Base-by-base conservation (phyloP, 2,888 invertebrate genomes). In the Drosophila sordidapex region DNA sequence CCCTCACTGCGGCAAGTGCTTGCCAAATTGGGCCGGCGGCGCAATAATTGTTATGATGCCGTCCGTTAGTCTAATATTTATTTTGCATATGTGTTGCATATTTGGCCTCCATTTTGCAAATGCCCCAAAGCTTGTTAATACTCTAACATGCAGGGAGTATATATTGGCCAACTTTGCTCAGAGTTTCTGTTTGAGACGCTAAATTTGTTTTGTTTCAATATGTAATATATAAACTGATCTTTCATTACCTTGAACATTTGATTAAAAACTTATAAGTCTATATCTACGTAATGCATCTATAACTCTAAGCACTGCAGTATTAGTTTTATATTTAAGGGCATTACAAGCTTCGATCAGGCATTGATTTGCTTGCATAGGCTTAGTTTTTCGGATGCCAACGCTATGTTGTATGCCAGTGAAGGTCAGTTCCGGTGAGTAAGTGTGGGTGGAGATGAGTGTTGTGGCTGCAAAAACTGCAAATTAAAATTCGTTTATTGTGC, bases 41-140 rank as follows among this genome's bases (percentile, higher is more conserved):
- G 90, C 83, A 86, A 86, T 86, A 86, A 86, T 86, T 86, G 85
- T 87, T 85, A 89, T 89, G 80, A 82, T 89, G 88, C 88, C 88
- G 72, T 82, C 85, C 88, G 83, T 76, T 83, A 78, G 88, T 76
- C 85, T 85, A 69, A 75, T 85, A 85, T 89, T 89, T 86, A 86
- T 81, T 89, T 86, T 89, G 86, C 85, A 86, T 86, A 89, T 85
- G 74, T 84, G 81, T 70, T 57, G 77, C 76, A 77, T 71, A 71
- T 65, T 65, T 63, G 63, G 51, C 62, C 61, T 49, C 56, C 18
- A 76, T 57, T 49, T 61, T 49, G 29, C 53, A 68, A 61, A 70
- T 49, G 25, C 33, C 43, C 64, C 54, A 51, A 65, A 65, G 58
- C 58, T 52, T 31, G 40, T 56, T 36, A 49, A 79, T 71, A 76